Evolutionary conservation across 2,888 invertebrate species (phyloP), one percentile per base, ranked within the genome.

Genomic region (Melangyna quadrimaculata): DNA sequence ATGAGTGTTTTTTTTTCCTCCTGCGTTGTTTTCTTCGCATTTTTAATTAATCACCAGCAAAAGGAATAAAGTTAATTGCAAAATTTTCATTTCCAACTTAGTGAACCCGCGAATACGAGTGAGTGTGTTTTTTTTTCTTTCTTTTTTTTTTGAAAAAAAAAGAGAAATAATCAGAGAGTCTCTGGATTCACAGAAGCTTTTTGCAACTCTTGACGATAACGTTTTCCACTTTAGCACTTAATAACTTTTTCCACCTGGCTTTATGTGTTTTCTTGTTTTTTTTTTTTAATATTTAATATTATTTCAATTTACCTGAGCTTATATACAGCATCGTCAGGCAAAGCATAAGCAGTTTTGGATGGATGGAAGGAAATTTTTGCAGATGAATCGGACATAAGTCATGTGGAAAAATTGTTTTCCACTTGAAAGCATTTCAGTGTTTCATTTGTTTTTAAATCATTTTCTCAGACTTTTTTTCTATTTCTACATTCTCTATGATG

Each of bases 341-440:
- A 7, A 17, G n/a, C 17, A 22, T 35, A 7, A 17, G n/a, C 17
- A 22, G 37, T n/a, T 12, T 3, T n/a, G 71, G 53, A 72, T 45
- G 35, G 17, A 6, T n/a, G 71, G 53, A 72, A 45, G 35, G 51
- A 22, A 67, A 45, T 19, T 74, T n/a, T 32, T 19, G 29, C n/a
- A 17, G 57, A 61, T 75, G 75, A 81, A 78, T 73, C 72, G 69
- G 80, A 73, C 37, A 57, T 27, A 87, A 87, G 87, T 87, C 87
- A 78, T 87, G 87, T 75, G 87, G 87, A 87, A 87, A 87, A 87
- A 87, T 87, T 82, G 87, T 87, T 87, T 87, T 87, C 87, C 87
- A 87, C 87, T 87, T 78, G 87, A 87, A 87, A 87, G 78, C 82
- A 74, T 82, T 87, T 87, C 82, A 86, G 86, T 82, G 87, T 87